These are phyloP conservation scores for Meles meles DNA, from an alignment of 2,113 vertebrate genomes.

Conservation along the genomic window DNA sequence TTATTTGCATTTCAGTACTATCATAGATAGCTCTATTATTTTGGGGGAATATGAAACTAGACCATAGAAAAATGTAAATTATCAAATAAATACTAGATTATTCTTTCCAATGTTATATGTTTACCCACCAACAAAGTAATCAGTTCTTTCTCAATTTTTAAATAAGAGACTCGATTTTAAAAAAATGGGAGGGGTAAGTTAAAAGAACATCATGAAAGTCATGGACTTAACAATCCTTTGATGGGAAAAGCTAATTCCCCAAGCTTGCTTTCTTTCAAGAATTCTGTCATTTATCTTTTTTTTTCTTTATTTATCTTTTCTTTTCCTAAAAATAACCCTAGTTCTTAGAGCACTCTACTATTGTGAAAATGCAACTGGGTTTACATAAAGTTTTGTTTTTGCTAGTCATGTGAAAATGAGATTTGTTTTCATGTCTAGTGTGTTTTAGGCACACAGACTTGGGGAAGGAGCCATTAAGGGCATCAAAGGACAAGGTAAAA, in stretches of 20 bases:
- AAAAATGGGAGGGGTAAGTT: not conserved
- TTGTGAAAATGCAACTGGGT: not conserved
- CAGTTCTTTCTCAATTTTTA: not conserved
- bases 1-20: conserved; percentile 8
- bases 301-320: not conserved
- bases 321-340: not conserved
- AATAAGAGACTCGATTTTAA: not conserved
- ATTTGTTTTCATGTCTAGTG: not conserved
- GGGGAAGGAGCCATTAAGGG: not conserved
- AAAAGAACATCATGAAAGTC: not conserved
- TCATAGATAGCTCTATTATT: not conserved
- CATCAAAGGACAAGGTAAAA: not conserved
- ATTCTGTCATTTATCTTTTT: not conserved
- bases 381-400: not conserved
- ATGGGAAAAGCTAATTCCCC: not conserved
- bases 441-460: not conserved
- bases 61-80: not conserved
- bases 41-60: not conserved
- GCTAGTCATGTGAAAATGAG: not conserved
- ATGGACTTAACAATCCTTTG: not conserved
- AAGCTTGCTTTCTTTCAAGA: not conserved
- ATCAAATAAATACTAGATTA: not conserved
- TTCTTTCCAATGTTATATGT: not conserved
- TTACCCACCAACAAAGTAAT: not conserved
- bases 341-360: not conserved